Conservation (phyloP, 2,113 vertebrate species). For the Nansenia antarctica region DNA sequence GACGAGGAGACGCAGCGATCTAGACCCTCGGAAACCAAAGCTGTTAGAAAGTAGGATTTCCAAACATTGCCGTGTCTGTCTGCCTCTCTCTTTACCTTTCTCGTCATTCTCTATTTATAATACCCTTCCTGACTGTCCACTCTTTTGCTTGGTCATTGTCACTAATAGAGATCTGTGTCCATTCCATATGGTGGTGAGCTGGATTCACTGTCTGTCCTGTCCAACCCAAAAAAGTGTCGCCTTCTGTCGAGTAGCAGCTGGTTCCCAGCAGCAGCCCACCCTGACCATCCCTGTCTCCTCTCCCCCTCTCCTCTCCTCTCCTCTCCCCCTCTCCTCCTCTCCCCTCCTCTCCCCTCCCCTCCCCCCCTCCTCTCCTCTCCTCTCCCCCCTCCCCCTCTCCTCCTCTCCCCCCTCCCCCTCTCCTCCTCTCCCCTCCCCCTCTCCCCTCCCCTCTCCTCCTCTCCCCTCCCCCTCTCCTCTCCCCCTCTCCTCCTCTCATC, state of each 20-base stretch:
- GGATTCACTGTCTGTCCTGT: no score
- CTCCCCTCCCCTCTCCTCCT: background rate
- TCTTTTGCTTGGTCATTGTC: background rate
- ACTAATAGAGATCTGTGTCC: no score
- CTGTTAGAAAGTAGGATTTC: slow-evolving; percentile 86
- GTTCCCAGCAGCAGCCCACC: background rate
- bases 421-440: background rate
- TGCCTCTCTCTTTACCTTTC: background rate
- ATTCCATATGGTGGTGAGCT: no score
- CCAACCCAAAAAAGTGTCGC: no score
- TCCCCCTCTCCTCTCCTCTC: background rate
- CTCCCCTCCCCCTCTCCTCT: background rate
- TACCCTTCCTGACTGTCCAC: background rate
- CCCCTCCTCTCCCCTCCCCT: slow-evolving; percentile 1
- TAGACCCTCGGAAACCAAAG: slow-evolving; percentile 72
- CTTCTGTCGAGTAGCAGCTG: no score
- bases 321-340: background rate
- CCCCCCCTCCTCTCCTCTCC: slow-evolving; percentile 8
- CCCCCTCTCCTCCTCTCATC: no score
- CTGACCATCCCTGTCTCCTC: background rate
- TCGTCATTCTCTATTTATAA: background rate
- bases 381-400: background rate
- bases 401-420: background rate
- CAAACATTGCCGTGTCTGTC: no score
- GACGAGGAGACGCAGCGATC: slow-evolving; percentile 58